Percentiles rank a stretch among this genome's conserved stretches.
These are phyloP conservation scores for Ramphastos sulfuratus DNA, from an alignment of 2,113 vertebrate genomes.

Conservation along the genomic window DNA sequence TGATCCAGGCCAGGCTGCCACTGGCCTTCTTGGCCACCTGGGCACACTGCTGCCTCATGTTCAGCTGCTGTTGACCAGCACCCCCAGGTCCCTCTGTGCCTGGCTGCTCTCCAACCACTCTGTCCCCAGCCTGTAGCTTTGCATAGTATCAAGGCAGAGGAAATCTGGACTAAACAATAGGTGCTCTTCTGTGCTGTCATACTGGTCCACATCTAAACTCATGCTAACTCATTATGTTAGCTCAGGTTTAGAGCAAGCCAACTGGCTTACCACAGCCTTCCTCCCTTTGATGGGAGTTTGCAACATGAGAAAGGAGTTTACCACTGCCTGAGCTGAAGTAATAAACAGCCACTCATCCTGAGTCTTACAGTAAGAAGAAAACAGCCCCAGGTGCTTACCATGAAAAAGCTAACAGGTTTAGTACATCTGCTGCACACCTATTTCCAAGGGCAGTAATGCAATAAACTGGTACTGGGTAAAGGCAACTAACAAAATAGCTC, in stretches of 20 bases:
- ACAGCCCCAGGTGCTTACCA: not conserved
- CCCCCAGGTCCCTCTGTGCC: no score
- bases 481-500: not conserved
- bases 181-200: not conserved
- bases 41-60: no score
- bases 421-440: not conserved
- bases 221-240: not conserved
- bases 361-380: not conserved
- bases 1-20: no score
- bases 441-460: not conserved
- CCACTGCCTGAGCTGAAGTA: not conserved
- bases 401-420: not conserved
- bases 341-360: not conserved
- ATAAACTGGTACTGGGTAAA: not conserved
- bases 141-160: not conserved
- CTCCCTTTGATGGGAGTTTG: not conserved
- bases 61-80: no score
- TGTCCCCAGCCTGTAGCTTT: no score
- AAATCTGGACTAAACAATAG: not conserved
- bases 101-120: no score
- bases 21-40: no score
- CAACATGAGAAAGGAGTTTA: not conserved
- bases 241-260: not conserved
- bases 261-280: not conserved
- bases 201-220: not conserved